Evolutionary conservation across 2,888 invertebrate species (phyloP), one percentile per base, ranked within the genome.

Genomic region (Ashinkailepas kermadecensis): DNA sequence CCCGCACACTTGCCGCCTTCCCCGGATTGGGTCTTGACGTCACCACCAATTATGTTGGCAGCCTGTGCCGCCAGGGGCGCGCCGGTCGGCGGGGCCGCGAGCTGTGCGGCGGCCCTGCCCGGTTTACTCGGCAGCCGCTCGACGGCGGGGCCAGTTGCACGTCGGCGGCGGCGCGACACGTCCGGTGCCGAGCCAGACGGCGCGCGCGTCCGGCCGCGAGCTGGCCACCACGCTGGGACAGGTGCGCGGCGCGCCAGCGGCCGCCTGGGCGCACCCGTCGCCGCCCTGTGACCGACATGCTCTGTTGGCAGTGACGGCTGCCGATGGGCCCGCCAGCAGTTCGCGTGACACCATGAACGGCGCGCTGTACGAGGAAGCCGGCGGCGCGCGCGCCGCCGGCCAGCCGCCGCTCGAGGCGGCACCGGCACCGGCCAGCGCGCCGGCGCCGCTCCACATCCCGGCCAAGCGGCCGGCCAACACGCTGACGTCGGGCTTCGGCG

Each of bases 401-500:
- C 39, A 39, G 39, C 59, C 59, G 21, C 56, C 74, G 74, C 74
- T 74, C 21, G 74, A 74, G 56, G 74, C 56, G 74, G 21, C 74
- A 2, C 74, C 74, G 74, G 18, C 56, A 56, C 74, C 74, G 74
- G 74, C 74, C 56, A 56, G 54, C 56, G 74, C 74, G 1, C 84
- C 83, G 83, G 94, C 94, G 84, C 93, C 93, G 83, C 90, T 95
- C 84, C 95, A 95, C 90, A 95, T 95, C 89, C 95, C 95, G 85
- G 95, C 95, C 86, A 95, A 95, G 89, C 83, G 86, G 78, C 84
- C 85, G 82, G 84, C 86, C 83, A 82, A 83, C 83, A 84, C 83
- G 81, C 84, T 82, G 83, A 83, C 84, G 54, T 81, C 83, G 80
- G 83, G 82, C 80, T 81, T 83, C 80, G 83, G 83, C 83, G 84